Conservation (phyloP, 2,888 invertebrate genomes). For the Caenorhabditis virilis region DNA sequence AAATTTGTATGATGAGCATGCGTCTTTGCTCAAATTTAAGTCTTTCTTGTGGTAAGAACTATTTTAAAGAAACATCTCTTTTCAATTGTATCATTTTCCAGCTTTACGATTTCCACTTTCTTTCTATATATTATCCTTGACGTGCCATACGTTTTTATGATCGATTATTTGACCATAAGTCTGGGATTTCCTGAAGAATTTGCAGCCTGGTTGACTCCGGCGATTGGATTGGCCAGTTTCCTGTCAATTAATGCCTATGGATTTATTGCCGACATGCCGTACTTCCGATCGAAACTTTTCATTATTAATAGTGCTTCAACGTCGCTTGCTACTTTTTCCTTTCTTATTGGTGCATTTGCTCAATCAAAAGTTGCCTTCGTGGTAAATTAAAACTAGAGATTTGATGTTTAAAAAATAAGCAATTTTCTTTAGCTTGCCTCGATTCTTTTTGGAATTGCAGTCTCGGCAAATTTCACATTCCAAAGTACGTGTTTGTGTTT, state of each 20-base stretch:
- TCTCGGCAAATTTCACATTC: constrained; percentile 47
- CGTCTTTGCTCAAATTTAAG: not conserved
- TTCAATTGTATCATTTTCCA: constrained; percentile 13
- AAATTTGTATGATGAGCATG: not conserved
- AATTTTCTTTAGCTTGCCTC: constrained; percentile 7
- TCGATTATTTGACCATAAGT: constrained; percentile 78
- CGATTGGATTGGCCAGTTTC: constrained; percentile 87
- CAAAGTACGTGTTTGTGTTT: constrained; percentile 76
- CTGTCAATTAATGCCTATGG: constrained; percentile 87
- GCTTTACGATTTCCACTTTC: constrained; percentile 68
- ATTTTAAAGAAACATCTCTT: not conserved
- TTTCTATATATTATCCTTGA: constrained; percentile 87
- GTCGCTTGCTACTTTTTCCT: not conserved
- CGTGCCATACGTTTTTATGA: constrained; percentile 85
- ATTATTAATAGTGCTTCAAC: constrained; percentile 5
- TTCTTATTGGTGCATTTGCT: constrained; percentile 1
- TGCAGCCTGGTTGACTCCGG: constrained; percentile 81
- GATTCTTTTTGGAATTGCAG: constrained; percentile 32
- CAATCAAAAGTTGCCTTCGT: constrained; percentile 37
- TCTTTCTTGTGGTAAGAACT: not conserved
- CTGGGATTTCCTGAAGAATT: constrained; percentile 70
- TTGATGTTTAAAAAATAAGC: too few relatives aligned
- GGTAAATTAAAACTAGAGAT: too few relatives aligned
- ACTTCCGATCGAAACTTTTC: constrained; percentile 67
- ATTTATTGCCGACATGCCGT: constrained; percentile 84